Evolutionary conservation across 2,888 invertebrate species (phyloP), one percentile per base, ranked within the genome.

Genomic region (Rotaria magnacalcarata): DNA sequence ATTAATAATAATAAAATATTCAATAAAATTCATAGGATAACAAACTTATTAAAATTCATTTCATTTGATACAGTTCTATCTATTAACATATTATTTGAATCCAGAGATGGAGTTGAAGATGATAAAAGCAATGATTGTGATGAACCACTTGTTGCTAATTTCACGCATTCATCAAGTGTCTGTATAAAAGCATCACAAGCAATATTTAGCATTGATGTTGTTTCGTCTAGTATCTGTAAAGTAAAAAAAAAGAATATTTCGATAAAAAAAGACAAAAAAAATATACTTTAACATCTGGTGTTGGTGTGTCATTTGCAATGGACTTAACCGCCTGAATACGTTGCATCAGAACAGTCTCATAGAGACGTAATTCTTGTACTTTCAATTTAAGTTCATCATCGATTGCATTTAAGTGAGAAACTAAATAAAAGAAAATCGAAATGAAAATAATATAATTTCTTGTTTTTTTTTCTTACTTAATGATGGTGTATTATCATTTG

Each of bases 101-200:
- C 4, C 0, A 54, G 19, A 5, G 54, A 54, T 19, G 54, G 21
- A 6, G 24, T 54, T 58, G 84, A 52, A 21, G 58, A 58, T 19
- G 21, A 43, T n/a, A 11, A 11, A 14, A 34, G 5, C 19, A 27
- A 60, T 43, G 54, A 50, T 43, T 58, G 14, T 11, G 2, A 7
- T 11, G 85, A 54, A 19, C 47, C 87, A 41, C 50, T 34, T 3
- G 88, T 89, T 6, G 90, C 89, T 75, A 92, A 87, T 85, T 89
- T 93, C 93, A 95, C 94, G 89, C 94, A 94, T 88, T 95, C 95
- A 91, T 95, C 95, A 88, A 95, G 92, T 41, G 95, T 94, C 90
- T 94, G 93, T 88, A 95, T 94, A 90, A 95, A 95, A 54, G 94
- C 94, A 91, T 95, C 95, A 92, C 95, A 95, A 85, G 95, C 95